Evolutionary conservation across 1,140 invertebrate species (phyloP).

Genomic region (Tribolium madens): DNA sequence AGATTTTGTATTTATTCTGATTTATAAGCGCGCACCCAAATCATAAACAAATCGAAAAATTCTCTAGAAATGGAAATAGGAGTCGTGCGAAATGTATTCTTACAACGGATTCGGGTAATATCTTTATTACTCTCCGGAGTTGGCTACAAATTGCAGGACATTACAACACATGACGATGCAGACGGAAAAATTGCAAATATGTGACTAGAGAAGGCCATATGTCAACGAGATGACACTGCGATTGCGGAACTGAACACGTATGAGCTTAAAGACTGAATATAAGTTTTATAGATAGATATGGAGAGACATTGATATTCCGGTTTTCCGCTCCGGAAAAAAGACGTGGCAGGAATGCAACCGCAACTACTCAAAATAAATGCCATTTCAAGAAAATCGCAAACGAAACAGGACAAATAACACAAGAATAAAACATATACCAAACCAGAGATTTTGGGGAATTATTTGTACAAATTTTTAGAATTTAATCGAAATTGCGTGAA

Average conservation of each 20-base stretch:
- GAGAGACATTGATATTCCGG: conserved; percentile 43
- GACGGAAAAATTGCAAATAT: conserved; percentile 60
- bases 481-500: too few relatives aligned
- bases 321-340: conserved; percentile 34
- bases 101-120: conserved; percentile 52
- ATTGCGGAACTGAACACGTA: conserved; percentile 49
- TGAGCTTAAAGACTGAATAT: conserved; percentile 49
- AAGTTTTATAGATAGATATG: conserved; percentile 50
- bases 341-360: conserved; percentile 5
- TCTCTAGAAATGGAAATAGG: too few relatives aligned
- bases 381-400: too few relatives aligned
- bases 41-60: too few relatives aligned
- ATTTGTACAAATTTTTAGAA: too few relatives aligned
- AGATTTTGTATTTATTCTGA: conserved; percentile 51
- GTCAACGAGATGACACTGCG: conserved; percentile 52
- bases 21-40: conserved; percentile 10
- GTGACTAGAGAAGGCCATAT: conserved; percentile 52
- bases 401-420: too few relatives aligned
- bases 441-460: too few relatives aligned
- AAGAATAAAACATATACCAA: too few relatives aligned
- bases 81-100: conserved; percentile 30
- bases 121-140: conserved; percentile 57
- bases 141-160: conserved; percentile 56
- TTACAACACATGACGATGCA: conserved; percentile 57
- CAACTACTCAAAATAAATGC: too few relatives aligned